Conservation (phyloP, 2,888 invertebrate genomes). For the Agrochola litura region DNA sequence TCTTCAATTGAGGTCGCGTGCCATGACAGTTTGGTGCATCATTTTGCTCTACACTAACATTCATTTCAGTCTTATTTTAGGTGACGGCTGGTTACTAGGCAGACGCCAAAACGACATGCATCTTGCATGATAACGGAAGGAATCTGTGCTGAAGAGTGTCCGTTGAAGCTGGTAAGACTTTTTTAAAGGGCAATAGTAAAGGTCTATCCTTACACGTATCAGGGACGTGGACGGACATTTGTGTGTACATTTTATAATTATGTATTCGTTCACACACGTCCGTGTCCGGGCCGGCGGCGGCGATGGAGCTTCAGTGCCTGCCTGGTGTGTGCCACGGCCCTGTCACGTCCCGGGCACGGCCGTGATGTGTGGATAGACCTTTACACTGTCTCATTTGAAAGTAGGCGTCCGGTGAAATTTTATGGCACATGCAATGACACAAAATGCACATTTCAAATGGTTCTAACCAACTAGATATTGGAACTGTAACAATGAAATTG, state of each 20-base stretch:
- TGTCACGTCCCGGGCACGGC: too few relatives aligned
- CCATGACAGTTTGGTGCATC: background rate
- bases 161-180: too few relatives aligned
- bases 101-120: background rate
- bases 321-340: too few relatives aligned
- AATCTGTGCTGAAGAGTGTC: background rate
- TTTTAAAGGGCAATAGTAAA: background rate
- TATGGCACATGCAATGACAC: background rate
- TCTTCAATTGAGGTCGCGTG: conserved; percentile 14
- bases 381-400: background rate
- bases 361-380: too few relatives aligned
- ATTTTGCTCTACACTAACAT: background rate
- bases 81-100: background rate
- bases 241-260: too few relatives aligned
- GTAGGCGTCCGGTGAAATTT: background rate
- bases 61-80: background rate
- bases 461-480: background rate
- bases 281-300: too few relatives aligned
- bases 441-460: background rate
- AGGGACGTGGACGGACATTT: too few relatives aligned
- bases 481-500: too few relatives aligned
- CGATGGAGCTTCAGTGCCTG: too few relatives aligned
- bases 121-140: background rate
- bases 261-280: too few relatives aligned
- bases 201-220: too few relatives aligned